Conservation (phyloP, 2,888 invertebrate species). For the Spodoptera littoralis region DNA sequence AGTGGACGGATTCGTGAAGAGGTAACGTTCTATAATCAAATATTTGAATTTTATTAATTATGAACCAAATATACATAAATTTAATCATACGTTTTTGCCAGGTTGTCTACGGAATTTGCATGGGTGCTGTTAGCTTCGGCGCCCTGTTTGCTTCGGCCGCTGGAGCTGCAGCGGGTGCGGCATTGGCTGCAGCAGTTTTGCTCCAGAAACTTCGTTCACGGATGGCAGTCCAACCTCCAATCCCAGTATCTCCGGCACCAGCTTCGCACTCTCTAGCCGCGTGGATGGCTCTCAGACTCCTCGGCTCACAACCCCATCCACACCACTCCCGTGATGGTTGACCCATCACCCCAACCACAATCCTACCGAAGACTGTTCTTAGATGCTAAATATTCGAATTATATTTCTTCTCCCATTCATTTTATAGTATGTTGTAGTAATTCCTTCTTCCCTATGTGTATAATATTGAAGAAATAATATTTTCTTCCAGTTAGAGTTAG, state of each 20-base stretch:
- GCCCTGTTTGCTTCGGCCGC: slow-evolving; percentile 96
- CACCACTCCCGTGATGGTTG: slow-evolving; percentile 78
- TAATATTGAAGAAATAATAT: slow-evolving; percentile 46
- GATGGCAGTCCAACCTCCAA: slow-evolving; percentile 89
- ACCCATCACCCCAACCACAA: slow-evolving; percentile 43
- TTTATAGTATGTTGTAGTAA: slow-evolving; percentile 23
- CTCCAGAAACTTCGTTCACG: slow-evolving; percentile 94
- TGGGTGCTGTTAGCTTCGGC: slow-evolving; percentile 96
- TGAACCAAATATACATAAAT: too few species aligned
- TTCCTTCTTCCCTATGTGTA: slow-evolving; percentile 41
- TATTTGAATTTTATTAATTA: too few species aligned
- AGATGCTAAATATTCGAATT: slow-evolving; percentile 57
- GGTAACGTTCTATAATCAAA: slow-evolving; percentile 59
- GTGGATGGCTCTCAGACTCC: slow-evolving; percentile 92
- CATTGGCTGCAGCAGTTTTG: slow-evolving; percentile 94
- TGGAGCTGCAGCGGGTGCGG: slow-evolving; percentile 95
- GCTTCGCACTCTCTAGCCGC: slow-evolving; percentile 91
- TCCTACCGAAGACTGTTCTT: slow-evolving; percentile 66
- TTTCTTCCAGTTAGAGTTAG: slow-evolving; percentile 60
- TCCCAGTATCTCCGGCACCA: slow-evolving; percentile 82
- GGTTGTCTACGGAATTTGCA: slow-evolving; percentile 96
- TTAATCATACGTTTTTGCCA: slow-evolving; percentile 37
- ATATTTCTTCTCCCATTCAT: slow-evolving; percentile 39
- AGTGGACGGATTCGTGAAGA: slow-evolving; percentile 96
- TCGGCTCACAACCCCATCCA: slow-evolving; percentile 84